Conservation (phyloP, 2,888 invertebrate genomes). For the Laspeyria flexula region DNA sequence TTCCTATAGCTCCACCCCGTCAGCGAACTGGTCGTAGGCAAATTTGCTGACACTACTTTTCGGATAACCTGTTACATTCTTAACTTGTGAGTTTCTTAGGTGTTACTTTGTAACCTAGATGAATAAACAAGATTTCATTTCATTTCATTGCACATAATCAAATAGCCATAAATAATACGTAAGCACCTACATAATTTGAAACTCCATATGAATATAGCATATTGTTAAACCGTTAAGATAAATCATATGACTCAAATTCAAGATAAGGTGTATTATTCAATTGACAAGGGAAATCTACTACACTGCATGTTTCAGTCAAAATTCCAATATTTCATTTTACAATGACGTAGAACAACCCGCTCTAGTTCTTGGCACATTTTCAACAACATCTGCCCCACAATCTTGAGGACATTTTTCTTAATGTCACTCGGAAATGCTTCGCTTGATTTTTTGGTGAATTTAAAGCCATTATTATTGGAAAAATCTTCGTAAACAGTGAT, state of each 20-base stretch:
- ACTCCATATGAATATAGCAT: neutral
- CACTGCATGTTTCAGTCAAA: conserved; percentile 45
- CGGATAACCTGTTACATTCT: too few relatives aligned
- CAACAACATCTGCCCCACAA: conserved; percentile 34
- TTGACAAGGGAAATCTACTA: conserved; percentile 44
- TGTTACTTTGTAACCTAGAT: too few relatives aligned
- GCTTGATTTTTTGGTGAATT: conserved; percentile 22
- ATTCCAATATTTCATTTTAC: conserved; percentile 37
- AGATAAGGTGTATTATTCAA: conserved; percentile 22
- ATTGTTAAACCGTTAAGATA: neutral
- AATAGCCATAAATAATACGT: too few relatives aligned
- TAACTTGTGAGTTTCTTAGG: too few relatives aligned
- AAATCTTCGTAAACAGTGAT: conserved; percentile 35
- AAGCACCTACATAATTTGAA: too few relatives aligned
- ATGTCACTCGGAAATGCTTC: conserved; percentile 25
- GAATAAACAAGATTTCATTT: too few relatives aligned
- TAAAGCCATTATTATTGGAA: conserved; percentile 27
- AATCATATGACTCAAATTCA: neutral
- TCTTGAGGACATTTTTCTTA: conserved; percentile 33
- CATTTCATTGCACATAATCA: too few relatives aligned
- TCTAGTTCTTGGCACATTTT: conserved; percentile 43
- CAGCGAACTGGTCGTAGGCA: too few relatives aligned
- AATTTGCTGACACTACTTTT: too few relatives aligned
- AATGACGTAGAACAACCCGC: conserved; percentile 19
- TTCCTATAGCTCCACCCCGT: too few relatives aligned